These are phyloP conservation scores for Petromus typicus DNA, from an alignment of 2,113 vertebrate species.

Conservation along the genomic window DNA sequence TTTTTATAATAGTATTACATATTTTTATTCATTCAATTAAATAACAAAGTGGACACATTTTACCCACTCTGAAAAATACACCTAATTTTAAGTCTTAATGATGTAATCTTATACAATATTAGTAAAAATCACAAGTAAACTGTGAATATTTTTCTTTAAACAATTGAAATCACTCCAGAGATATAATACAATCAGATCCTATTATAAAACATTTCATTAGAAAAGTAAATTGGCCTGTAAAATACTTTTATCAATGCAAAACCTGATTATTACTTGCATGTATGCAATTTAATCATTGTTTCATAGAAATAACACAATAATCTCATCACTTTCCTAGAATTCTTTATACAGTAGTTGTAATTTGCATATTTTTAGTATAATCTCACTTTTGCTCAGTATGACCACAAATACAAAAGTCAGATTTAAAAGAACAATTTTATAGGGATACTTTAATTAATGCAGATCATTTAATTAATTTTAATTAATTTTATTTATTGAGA, in stretches of 20 bases:
- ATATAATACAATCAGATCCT: background rate
- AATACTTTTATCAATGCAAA: background rate
- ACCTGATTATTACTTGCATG: background rate
- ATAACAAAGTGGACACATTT: too few species aligned
- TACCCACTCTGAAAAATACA: too few species aligned
- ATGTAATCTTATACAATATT: too few species aligned
- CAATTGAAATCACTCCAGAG: background rate
- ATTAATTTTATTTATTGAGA: too few species aligned
- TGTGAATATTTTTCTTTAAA: too few species aligned
- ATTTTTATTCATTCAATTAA: too few species aligned
- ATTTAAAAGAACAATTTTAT: background rate
- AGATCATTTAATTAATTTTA: too few species aligned
- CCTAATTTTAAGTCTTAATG: too few species aligned
- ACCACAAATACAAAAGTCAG: background rate
- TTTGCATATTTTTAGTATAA: background rate
- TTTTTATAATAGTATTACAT: too few species aligned
- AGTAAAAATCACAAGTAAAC: too few species aligned
- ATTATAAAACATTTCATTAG: background rate
- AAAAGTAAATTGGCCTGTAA: background rate
- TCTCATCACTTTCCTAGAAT: background rate
- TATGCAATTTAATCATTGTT: background rate
- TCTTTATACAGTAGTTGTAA: background rate
- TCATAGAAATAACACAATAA: background rate
- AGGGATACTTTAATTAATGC: background rate
- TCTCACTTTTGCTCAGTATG: background rate